Evolutionary conservation across 2,113 vertebrate genomes (phyloP).

Genomic region (Gavialis gangeticus): DNA sequence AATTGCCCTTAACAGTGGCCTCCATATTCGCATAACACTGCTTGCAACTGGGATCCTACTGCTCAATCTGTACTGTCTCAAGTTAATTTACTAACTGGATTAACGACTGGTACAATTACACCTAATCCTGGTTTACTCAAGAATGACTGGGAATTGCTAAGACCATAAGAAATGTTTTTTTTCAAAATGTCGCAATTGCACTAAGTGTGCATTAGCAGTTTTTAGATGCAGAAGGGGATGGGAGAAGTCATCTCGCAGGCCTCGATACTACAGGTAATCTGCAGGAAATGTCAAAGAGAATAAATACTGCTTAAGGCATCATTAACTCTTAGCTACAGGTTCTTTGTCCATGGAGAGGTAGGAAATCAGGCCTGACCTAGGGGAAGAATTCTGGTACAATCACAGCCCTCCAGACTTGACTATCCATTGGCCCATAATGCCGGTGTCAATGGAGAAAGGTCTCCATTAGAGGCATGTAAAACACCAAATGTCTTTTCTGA

Average conservation of each 20-base stretch:
- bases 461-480: not conserved
- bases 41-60: not conserved
- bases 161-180: not conserved
- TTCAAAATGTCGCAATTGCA: not conserved
- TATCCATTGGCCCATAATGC: not conserved
- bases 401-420: not conserved
- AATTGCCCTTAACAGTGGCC: not conserved
- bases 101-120: not conserved
- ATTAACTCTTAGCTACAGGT: not conserved
- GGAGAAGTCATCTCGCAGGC: not conserved
- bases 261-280: not conserved
- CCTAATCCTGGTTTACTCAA: not conserved
- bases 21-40: not conserved
- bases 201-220: accelerated
- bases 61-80: not conserved
- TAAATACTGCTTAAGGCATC: not conserved
- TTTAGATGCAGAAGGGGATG: not conserved
- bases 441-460: not conserved
- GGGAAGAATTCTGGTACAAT: not conserved
- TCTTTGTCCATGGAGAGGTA: not conserved
- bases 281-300: not conserved
- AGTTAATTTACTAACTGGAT: not conserved
- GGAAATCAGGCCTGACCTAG: not conserved
- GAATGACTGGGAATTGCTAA: not conserved
- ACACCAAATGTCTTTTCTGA: not conserved